phyloP scores from a whole-genome alignment of 2,797 vertebrate genomes.

The Trematomus bernacchii region DNA sequence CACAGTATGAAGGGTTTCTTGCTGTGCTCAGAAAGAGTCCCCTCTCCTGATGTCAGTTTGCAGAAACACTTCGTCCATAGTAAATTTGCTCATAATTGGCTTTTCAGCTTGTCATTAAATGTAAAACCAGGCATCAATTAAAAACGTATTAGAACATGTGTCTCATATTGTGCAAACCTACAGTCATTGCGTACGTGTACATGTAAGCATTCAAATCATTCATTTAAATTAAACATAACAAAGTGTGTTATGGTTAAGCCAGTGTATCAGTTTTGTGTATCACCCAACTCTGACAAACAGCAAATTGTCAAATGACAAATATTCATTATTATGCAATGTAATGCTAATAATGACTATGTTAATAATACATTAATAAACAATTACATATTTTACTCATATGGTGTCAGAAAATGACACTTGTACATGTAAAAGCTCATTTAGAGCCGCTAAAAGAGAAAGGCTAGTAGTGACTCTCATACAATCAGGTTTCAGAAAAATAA shows the following conservation, averaged over 20 bases:
- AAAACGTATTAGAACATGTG: constrained; percentile 34
- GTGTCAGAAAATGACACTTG: too few relatives aligned
- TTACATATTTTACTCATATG: too few relatives aligned
- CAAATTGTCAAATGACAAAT: too few relatives aligned
- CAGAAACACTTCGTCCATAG: constrained; percentile 44
- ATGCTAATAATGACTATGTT: not conserved
- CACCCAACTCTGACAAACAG: too few relatives aligned
- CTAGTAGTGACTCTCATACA: not conserved
- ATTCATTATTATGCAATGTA: too few relatives aligned
- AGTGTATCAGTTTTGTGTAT: not conserved
- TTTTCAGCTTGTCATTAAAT: constrained; percentile 55
- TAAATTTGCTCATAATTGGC: constrained; percentile 63
- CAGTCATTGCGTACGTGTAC: constrained; percentile 7
- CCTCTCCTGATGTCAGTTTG: constrained; percentile 46
- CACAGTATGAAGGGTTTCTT: constrained; percentile 53
- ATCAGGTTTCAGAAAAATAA: not conserved
- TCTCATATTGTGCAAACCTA: constrained; percentile 5
- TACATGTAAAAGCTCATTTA: too few relatives aligned
- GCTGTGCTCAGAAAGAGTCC: constrained; percentile 52
- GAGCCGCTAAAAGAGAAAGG: too few relatives aligned
- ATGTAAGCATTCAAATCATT: not conserved
- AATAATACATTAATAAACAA: not conserved
- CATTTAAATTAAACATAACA: not conserved
- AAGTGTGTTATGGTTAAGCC: not conserved
- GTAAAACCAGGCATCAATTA: constrained; percentile 46